Base-by-base conservation (phyloP, 2,888 invertebrate species). In the Alloscopus bannaensis region DNA sequence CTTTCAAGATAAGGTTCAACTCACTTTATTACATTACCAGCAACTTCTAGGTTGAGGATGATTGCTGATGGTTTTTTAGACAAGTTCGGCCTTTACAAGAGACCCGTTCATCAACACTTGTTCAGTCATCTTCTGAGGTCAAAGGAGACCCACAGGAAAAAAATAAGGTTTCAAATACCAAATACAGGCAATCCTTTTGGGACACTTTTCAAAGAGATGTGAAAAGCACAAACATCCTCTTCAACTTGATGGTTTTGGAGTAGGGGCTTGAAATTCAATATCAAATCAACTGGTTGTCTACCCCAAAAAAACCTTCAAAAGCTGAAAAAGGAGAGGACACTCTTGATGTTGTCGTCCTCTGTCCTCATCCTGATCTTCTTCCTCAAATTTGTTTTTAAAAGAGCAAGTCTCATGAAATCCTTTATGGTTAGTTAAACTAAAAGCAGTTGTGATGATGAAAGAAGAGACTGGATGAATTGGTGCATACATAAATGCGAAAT, bases 251-350 rank as follows among this genome's bases (percentile, higher is more conserved):
- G 36, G 16, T 40, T 40, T 40, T 40, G 50, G 11, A 50, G 13
- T 16, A 50, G 50, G 11, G 50, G 18, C 55, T 4, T 24, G 60
- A 36, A 60, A 60, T 60, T 60, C 60, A 60, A 60, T 60, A 60
- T 36, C n/a, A 60, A 60, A 65, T 45, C 47, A 45, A 65, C 65
- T 65, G 26, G 47, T 64, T 64, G 52, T 52, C 47, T 36, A 11
- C 13, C 36, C 8, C 52, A 22, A 20, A 52, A 52, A 20, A 52
- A 52, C 22, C 20, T 22, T 11, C 52, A 52, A 47, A 18, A 52
- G 20, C 20, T 22, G 22, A 52, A 3, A 52, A 52, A 18, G 3
- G 11, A 20, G 24, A 26, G 36, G 36, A 36, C 6, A 36, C 6
- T 36, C 13, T 36, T 36, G 8, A 36, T n/a, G 36, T 36, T 36